phyloP scores from a whole-genome alignment of 2,113 vertebrate genomes.

The Pyrgilauda ruficollis region DNA sequence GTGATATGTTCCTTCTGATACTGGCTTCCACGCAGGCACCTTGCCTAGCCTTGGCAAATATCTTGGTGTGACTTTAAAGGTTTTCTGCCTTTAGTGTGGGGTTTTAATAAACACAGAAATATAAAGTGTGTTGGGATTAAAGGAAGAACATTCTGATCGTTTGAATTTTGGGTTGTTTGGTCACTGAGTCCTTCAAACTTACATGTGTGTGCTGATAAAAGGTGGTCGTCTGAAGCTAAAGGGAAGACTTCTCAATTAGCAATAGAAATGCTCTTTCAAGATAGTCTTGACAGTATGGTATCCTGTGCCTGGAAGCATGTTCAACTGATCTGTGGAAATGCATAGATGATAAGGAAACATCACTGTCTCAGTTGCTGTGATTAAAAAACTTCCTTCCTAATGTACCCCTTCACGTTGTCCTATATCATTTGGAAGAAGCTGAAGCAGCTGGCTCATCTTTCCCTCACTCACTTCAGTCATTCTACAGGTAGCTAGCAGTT shows the following conservation, averaged over 20 bases:
- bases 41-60: background rate
- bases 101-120: background rate
- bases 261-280: background rate
- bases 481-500: background rate
- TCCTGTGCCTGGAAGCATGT: background rate
- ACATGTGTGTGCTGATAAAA: background rate
- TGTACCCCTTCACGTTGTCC: background rate
- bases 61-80: background rate
- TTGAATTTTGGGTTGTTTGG: background rate
- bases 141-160: background rate
- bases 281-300: background rate
- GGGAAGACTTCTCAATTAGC: background rate
- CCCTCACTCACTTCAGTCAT: background rate
- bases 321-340: background rate
- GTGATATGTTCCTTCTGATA: background rate
- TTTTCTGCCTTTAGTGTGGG: background rate
- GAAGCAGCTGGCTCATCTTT: background rate
- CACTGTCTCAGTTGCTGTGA: background rate
- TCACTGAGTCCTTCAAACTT: background rate
- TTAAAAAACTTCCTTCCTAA: background rate
- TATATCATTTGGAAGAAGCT: background rate
- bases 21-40: background rate
- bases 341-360: background rate
- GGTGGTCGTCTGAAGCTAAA: background rate
- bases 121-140: background rate